Evolutionary conservation across 2,797 vertebrate species (phyloP).

Genomic region (Leucoraja ocellata): DNA sequence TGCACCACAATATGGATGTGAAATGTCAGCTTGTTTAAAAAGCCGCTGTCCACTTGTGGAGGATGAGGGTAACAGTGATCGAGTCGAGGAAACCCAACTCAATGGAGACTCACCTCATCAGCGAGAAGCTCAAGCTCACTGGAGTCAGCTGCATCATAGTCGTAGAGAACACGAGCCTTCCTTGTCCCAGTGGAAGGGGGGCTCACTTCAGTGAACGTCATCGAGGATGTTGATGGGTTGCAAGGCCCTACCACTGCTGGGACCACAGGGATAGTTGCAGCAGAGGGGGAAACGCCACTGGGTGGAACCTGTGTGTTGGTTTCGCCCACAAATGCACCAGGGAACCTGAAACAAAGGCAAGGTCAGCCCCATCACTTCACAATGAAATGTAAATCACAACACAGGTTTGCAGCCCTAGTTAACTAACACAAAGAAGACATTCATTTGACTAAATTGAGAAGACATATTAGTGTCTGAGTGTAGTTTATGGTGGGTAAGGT

Average conservation of each 20-base stretch:
- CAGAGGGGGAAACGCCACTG: conserved; percentile 52
- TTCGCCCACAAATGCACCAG: conserved; percentile 73
- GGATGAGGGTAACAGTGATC: not conserved
- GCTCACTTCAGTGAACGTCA: conserved; percentile 76
- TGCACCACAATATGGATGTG: not conserved
- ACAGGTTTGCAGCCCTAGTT: not conserved
- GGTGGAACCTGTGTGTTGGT: conserved; percentile 56
- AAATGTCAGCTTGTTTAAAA: not conserved
- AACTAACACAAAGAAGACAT: not conserved
- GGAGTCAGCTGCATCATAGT: conserved; percentile 84
- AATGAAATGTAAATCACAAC: not conserved
- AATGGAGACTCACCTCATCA: conserved; percentile 71
- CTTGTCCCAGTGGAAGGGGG: conserved; percentile 79
- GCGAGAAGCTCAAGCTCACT: conserved; percentile 81
- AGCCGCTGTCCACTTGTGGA: too few species aligned
- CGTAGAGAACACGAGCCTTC: conserved; percentile 82
- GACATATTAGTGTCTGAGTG: not conserved
- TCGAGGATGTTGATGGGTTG: conserved; percentile 51
- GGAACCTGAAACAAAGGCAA: conserved; percentile 58
- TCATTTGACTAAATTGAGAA: not conserved
- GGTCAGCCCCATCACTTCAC: not conserved
- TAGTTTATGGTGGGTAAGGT: not conserved
- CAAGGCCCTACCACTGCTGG: conserved; percentile 54
- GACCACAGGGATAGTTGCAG: conserved; percentile 57
- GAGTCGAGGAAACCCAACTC: not conserved